phyloP scores from a whole-genome alignment of 2,888 invertebrate species.

The Nematopogon swammerdamellus region DNA sequence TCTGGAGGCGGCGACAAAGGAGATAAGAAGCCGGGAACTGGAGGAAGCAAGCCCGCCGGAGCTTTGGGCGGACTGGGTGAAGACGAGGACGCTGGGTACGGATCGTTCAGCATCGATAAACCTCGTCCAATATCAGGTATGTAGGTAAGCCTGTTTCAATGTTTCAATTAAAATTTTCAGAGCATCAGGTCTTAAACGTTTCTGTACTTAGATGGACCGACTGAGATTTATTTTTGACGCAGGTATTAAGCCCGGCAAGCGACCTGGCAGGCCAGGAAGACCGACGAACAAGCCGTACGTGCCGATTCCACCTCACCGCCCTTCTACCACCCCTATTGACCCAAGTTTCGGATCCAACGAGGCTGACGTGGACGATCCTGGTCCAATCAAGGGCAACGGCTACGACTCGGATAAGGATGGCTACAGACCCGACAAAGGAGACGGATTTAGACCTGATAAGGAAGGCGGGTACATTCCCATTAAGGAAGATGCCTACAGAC shows the following conservation, averaged over 20 bases:
- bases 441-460: neutral
- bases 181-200: too few relatives aligned
- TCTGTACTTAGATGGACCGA: too few relatives aligned
- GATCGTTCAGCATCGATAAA: neutral
- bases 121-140: neutral
- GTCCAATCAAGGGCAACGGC: conserved; percentile 8
- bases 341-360: conserved; percentile 19
- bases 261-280: conserved; percentile 20
- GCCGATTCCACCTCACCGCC: conserved; percentile 44
- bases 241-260: conserved; percentile 1
- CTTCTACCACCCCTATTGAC: neutral
- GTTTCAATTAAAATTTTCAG: too few relatives aligned
- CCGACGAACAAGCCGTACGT: conserved; percentile 49
- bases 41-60: conserved; percentile 5
- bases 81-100: neutral
- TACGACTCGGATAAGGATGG: neutral
- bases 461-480: neutral
- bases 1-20: conserved; percentile 30
- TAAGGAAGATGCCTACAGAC: conserved; percentile 12
- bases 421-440: neutral
- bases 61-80: neutral
- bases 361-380: conserved; percentile 17
- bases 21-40: conserved; percentile 16
- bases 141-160: too few relatives aligned
- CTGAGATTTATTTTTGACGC: too few relatives aligned